phyloP scores from a whole-genome alignment of 2,113 vertebrate species.

The Ammodramus savannarum region DNA sequence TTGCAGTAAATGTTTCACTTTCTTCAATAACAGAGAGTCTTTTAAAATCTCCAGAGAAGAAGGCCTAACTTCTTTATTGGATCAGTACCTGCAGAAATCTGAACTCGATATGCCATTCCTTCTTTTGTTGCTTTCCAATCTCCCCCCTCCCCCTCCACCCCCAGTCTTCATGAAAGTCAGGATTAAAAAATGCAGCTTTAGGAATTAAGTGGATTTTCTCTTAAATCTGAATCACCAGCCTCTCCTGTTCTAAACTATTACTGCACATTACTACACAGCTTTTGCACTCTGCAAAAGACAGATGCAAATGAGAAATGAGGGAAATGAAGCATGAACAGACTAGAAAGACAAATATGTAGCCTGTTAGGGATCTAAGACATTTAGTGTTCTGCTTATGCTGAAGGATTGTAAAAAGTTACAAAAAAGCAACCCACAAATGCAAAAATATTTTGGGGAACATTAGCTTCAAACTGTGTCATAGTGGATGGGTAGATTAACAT shows the following conservation, averaged over 20 bases:
- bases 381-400: neutral
- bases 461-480: neutral
- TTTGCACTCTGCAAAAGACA: neutral
- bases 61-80: neutral
- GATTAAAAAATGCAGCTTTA: neutral
- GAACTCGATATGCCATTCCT: neutral
- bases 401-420: neutral
- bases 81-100: neutral
- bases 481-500: neutral
- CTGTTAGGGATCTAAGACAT: neutral
- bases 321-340: neutral
- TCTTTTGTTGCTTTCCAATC: neutral
- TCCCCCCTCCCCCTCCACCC: rapidly evolving
- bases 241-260: neutral
- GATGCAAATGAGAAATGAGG: neutral
- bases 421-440: neutral
- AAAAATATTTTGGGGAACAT: neutral
- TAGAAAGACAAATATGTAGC: neutral
- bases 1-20: neutral
- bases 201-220: neutral
- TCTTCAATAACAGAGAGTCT: neutral
- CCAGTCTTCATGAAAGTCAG: neutral
- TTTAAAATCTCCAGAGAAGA: neutral
- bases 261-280: neutral
- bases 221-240: neutral